Evolutionary conservation across 2,113 vertebrate species (phyloP).

Genomic region (Acrocephalus arundinaceus): DNA sequence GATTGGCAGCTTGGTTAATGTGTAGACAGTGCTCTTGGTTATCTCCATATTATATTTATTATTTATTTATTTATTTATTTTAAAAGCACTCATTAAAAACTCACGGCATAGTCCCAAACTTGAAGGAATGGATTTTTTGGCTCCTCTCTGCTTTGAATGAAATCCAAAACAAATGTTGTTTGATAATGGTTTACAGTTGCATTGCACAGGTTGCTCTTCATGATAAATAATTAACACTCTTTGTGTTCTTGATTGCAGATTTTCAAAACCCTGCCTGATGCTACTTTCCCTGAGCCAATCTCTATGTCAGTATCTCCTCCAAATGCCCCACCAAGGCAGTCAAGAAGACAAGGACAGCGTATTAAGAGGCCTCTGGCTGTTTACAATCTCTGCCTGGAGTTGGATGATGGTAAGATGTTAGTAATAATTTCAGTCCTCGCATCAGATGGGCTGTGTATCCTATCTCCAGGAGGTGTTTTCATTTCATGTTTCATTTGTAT

Average conservation of each 20-base stretch:
- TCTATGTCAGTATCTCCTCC: conserved; percentile 74
- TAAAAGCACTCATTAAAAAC: conserved; percentile 39
- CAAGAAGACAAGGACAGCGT: conserved; percentile 85
- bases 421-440: neutral
- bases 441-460: neutral
- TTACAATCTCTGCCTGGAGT: conserved; percentile 91
- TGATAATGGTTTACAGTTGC: conserved; percentile 55
- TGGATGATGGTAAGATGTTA: conserved; percentile 87
- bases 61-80: conserved; percentile 53
- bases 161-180: conserved; percentile 65
- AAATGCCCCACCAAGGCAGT: conserved; percentile 88
- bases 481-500: conserved; percentile 27
- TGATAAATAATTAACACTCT: conserved; percentile 65
- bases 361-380: conserved; percentile 91
- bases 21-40: conserved; percentile 41
- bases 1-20: conserved; percentile 38
- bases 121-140: conserved; percentile 62
- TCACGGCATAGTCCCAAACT: neutral
- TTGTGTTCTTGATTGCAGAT: conserved; percentile 86
- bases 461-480: neutral
- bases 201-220: conserved; percentile 47
- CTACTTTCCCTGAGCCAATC: conserved; percentile 71
- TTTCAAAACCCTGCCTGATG: conserved; percentile 88
- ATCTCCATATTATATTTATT: conserved; percentile 5
- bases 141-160: conserved; percentile 40